phyloP scores from a whole-genome alignment of 2,797 vertebrate genomes.

The Moxostoma hubbsi region DNA sequence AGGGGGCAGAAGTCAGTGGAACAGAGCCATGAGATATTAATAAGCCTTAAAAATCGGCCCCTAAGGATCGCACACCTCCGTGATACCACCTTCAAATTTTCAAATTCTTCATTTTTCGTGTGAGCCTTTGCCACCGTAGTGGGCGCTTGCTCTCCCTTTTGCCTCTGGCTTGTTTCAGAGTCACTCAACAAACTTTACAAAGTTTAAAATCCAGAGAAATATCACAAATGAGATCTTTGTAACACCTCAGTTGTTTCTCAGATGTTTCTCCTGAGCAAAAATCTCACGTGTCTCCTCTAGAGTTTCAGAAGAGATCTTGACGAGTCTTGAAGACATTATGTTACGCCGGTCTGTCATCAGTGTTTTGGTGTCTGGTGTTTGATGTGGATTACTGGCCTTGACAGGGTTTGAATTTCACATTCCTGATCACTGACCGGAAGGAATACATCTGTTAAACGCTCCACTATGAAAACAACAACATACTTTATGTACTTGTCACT shows the following conservation, averaged over 20 bases:
- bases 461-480: not conserved
- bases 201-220: not conserved
- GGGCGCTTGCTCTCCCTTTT: conserved; percentile 1
- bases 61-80: conserved; percentile 41
- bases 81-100: conserved; percentile 48
- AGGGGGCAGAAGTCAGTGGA: conserved; percentile 58
- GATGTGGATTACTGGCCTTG: conserved; percentile 38
- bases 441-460: not conserved
- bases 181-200: not conserved
- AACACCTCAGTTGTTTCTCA: not conserved
- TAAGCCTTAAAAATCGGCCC: conserved; percentile 56
- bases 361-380: conserved; percentile 15
- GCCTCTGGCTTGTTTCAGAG: conserved; percentile 41
- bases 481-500: not conserved
- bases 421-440: conserved; percentile 17
- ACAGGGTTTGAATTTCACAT: conserved; percentile 38
- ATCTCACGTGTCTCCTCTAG: not conserved
- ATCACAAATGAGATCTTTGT: not conserved
- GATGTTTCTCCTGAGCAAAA: not conserved
- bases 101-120: conserved; percentile 32
- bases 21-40: conserved; percentile 66
- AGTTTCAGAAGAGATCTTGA: too few relatives aligned
- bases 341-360: conserved; percentile 13
- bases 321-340: not conserved
- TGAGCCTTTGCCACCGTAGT: conserved; percentile 22